Evolutionary conservation across 2,797 vertebrate species (phyloP).

Genomic region (Heterohyrax brucei): DNA sequence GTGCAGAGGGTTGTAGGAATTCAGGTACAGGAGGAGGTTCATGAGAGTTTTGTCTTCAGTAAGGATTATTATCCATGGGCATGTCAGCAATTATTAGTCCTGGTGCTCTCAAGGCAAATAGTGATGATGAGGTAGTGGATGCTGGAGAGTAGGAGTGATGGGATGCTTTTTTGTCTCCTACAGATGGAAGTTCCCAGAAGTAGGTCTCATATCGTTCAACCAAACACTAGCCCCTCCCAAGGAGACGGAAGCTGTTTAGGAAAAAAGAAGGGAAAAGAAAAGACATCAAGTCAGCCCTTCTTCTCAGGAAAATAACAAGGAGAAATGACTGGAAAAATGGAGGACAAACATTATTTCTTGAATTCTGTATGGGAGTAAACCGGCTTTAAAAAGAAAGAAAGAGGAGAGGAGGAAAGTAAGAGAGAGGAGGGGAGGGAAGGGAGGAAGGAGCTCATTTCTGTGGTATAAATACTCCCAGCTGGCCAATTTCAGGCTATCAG

Average conservation of each 20-base stretch:
- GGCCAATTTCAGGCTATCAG: not conserved
- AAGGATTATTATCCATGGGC: not conserved
- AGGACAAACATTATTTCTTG: not conserved
- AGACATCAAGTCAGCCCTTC: not conserved
- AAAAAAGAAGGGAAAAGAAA: not conserved
- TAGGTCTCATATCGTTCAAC: not conserved
- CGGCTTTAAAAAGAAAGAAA: not conserved
- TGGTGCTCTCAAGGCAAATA: not conserved
- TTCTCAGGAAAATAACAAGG: not conserved
- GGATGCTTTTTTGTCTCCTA: not conserved
- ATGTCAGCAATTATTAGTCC: not conserved
- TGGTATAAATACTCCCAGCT: no score
- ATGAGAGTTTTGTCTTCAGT: not conserved
- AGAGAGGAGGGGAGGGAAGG: no score
- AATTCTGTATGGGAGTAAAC: conserved; percentile 1
- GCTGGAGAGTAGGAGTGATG: not conserved
- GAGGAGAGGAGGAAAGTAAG: no score
- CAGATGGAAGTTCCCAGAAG: not conserved
- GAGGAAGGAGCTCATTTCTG: not conserved
- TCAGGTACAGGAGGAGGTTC: not conserved
- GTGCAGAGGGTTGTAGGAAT: not conserved
- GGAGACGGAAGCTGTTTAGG: not conserved
- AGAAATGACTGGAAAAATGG: not conserved
- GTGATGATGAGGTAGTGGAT: not conserved
- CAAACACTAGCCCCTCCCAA: not conserved